These are phyloP conservation scores for Omphaloscelis lunosa DNA, from an alignment of 2,888 invertebrate species.

Conservation along the genomic window DNA sequence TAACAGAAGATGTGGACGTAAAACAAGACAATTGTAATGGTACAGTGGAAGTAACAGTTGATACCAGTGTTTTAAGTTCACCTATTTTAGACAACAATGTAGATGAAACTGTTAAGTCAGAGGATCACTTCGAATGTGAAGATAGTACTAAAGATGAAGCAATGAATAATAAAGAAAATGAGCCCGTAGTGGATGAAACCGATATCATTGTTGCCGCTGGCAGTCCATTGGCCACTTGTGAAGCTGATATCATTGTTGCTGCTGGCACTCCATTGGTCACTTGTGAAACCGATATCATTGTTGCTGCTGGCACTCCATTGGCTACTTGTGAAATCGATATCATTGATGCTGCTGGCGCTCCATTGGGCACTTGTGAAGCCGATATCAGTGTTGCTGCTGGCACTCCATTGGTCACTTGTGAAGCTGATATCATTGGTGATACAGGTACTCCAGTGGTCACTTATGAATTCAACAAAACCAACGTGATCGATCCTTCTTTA, in stretches of 20 bases:
- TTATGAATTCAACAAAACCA: slow-evolving; percentile 16
- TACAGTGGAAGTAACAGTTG: neutral
- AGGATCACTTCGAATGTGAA: slow-evolving; percentile 3
- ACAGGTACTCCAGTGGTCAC: neutral
- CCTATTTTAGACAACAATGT: slow-evolving; percentile 12
- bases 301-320: no score
- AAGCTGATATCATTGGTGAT: neutral
- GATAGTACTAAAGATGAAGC: slow-evolving; percentile 4
- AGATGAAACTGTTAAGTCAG: slow-evolving; percentile 10
- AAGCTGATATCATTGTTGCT: neutral
- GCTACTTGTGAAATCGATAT: neutral
- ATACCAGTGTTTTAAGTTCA: slow-evolving; percentile 5
- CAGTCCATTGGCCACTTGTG: neutral
- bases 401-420: no score
- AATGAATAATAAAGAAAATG: slow-evolving; percentile 25
- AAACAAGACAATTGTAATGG: neutral
- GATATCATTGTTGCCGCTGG: neutral
- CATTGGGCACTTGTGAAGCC: no score
- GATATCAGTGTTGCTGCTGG: no score
- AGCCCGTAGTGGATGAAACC: neutral
- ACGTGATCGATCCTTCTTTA: neutral
- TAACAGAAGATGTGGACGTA: slow-evolving; percentile 3
- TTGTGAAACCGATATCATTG: neutral
- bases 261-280: no score
- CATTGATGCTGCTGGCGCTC: no score